Evolutionary conservation across 2,113 vertebrate species (phyloP), one percentile per base, ranked within the genome.

Genomic region (Helogale parvula): DNA sequence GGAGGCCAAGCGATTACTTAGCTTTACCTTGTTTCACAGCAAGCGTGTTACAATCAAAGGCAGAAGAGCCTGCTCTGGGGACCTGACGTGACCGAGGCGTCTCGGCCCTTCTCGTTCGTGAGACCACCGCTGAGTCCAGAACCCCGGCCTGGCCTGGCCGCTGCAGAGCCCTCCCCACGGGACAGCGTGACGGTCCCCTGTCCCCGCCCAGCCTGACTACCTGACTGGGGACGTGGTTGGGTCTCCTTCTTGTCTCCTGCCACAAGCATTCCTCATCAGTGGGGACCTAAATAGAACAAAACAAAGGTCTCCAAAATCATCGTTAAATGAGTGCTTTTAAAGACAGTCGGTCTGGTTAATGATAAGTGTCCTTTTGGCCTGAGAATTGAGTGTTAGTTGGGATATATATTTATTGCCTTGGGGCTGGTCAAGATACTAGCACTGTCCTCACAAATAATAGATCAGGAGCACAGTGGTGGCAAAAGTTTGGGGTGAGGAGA

Each of bases 371-470:
- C 31, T 45, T 89, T 83, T 50, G 31, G 63, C n/a, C 47, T 35
- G 2, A 25, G 45, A 69, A 63, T 33, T 45, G 14, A 54, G 7
- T 80, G 25, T 72, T 60, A 16, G 16, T 4, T 7, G 90, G 50
- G 71, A 54, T 8, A 41, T 2, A 1, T 29, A 5, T 52, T 45
- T 17, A 71, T 0, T 21, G 6, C 41, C 33, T 50, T 3, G 6
- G 23, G 31, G 10, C 3, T 38, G 16, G 15, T 41, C 50, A 33
- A 13, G 68, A 54, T 14, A 29, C 31, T 5, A 33, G 54, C 14
- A 7, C 2, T 6, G 8, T 57, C 29, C 0, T 50, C 38, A 54
- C 1, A n/a, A 17, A 0, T 2, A 23, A 1, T 33, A 13, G 50
- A 13, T 47, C 4, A 23, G 16, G n/a, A 4, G 21, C 12, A 5